Conservation (phyloP, 2,888 invertebrate genomes). For the Acanthoscelides obtectus region DNA sequence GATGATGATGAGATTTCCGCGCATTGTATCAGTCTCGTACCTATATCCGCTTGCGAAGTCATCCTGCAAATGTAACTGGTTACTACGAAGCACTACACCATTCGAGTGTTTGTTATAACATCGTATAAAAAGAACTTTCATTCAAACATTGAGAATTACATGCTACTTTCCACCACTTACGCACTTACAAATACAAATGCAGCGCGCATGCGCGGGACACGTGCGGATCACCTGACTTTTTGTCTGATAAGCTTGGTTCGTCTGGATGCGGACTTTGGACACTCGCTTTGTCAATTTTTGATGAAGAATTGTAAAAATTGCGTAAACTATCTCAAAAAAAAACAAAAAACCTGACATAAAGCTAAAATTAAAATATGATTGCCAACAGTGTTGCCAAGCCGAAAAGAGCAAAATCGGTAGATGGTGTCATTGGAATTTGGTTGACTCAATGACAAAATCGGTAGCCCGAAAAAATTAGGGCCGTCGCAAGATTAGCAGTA, state of each 20-base stretch:
- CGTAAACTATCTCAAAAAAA: too few relatives aligned
- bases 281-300: not conserved
- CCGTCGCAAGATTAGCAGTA: too few relatives aligned
- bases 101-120: not conserved
- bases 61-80: slow-evolving; percentile 9
- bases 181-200: not conserved
- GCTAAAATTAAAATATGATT: too few relatives aligned
- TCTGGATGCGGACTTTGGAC: too few relatives aligned
- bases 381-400: too few relatives aligned
- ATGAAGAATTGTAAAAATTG: too few relatives aligned
- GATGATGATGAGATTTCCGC: slow-evolving; percentile 41
- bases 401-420: too few relatives aligned
- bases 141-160: not conserved
- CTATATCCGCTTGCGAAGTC: slow-evolving; percentile 24
- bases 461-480: too few relatives aligned
- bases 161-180: not conserved
- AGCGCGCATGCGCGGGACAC: not conserved
- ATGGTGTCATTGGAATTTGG: too few relatives aligned
- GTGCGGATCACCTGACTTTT: not conserved
- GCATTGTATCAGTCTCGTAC: slow-evolving; percentile 30
- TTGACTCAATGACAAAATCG: too few relatives aligned
- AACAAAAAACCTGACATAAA: too few relatives aligned
- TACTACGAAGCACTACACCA: not conserved
- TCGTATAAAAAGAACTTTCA: not conserved
- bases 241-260: not conserved